Evolutionary conservation across 2,888 invertebrate genomes (phyloP).

Genomic region (Lapara coniferarum): DNA sequence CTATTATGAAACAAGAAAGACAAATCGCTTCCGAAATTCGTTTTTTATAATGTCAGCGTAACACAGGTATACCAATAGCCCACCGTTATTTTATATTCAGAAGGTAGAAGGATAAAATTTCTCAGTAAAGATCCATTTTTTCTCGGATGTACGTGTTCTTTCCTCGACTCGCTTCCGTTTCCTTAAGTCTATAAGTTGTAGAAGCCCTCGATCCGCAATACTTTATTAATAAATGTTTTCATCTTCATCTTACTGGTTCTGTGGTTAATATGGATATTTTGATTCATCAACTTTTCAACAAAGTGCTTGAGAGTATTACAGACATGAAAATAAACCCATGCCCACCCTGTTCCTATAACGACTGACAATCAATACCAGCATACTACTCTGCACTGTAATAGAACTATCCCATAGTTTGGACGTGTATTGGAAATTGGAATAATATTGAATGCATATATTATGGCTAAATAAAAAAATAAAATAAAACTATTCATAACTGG

Average conservation of each 20-base stretch:
- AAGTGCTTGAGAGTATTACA: too few species aligned
- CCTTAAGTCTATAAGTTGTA: background rate
- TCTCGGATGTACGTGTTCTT: conserved; percentile 8
- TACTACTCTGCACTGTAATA: background rate
- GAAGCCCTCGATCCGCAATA: background rate
- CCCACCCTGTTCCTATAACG: background rate
- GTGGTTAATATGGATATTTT: background rate
- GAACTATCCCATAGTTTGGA: background rate
- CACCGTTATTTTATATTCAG: conserved; percentile 3
- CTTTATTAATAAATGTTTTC: conserved; percentile 1
- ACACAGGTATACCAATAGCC: background rate
- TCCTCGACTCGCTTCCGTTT: background rate
- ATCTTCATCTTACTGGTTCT: background rate
- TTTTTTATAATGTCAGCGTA: background rate
- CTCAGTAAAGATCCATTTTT: conserved; percentile 9
- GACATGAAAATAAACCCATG: too few species aligned
- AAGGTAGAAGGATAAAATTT: conserved; percentile 8
- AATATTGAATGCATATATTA: background rate
- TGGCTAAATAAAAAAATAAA: background rate
- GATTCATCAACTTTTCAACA: too few species aligned
- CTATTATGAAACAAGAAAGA: background rate
- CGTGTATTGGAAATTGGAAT: background rate
- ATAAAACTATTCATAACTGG: background rate
- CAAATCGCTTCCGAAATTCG: background rate
- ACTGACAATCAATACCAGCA: background rate